Percentiles rank a stretch among this genome's conserved stretches.
Conservation (phyloP, 2,113 vertebrate genomes). For the Pelecanus crispus region DNA sequence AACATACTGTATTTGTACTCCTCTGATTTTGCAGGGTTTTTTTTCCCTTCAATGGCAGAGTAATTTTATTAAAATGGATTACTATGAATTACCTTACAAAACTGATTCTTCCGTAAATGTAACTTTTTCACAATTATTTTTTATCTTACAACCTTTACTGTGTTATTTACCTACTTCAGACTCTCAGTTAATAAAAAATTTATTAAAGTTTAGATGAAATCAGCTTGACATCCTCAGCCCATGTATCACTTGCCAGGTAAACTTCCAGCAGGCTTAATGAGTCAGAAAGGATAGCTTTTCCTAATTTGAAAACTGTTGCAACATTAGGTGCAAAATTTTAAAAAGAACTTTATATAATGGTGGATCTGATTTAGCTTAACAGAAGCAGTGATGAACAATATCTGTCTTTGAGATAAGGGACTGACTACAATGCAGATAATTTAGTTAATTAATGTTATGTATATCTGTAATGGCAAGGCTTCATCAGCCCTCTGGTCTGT, state of each 20-base stretch:
- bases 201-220: not conserved
- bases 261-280: not conserved
- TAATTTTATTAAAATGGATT: not conserved
- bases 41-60: not conserved
- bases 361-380: not conserved
- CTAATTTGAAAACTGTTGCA: not conserved
- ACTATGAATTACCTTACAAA: not conserved
- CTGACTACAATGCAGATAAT: not conserved
- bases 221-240: not conserved
- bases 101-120: not conserved
- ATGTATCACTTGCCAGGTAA: not conserved
- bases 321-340: not conserved
- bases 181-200: not conserved
- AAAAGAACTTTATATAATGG: not conserved
- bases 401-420: not conserved
- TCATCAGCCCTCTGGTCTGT: not conserved
- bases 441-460: not conserved
- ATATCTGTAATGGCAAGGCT: not conserved
- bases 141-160: not conserved
- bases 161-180: not conserved
- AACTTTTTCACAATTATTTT: not conserved
- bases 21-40: accelerated
- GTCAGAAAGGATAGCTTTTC: not conserved
- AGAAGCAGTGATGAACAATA: not conserved
- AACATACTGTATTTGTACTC: not conserved